Conservation (phyloP, 1,140 invertebrate genomes). For the Sitodiplosis mosellana region DNA sequence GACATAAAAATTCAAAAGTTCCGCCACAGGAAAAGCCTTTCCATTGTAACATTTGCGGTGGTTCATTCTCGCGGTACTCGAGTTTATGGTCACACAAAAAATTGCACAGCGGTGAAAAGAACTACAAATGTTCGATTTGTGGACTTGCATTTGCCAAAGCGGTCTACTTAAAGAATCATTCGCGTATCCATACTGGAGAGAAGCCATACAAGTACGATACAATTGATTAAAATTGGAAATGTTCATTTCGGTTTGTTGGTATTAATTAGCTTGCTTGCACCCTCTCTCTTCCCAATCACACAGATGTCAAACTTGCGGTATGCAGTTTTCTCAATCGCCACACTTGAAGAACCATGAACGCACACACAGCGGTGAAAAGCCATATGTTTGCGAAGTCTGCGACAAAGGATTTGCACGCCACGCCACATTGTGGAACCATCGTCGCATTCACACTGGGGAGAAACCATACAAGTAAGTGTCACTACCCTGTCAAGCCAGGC, state of each 20-base stretch:
- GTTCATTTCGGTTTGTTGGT: not conserved
- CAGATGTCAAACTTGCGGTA: conserved; percentile 65
- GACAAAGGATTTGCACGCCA: conserved; percentile 75
- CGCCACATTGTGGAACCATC: conserved; percentile 77
- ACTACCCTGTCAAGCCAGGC: conserved; percentile 11
- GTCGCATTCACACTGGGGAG: conserved; percentile 82
- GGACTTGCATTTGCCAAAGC: conserved; percentile 82
- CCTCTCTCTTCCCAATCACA: not conserved
- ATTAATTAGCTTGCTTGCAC: not conserved
- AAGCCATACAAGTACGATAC: conserved; percentile 55
- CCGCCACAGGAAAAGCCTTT: conserved; percentile 55
- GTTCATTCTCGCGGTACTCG: conserved; percentile 63
- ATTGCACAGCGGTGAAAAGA: conserved; percentile 71
- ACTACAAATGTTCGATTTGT: conserved; percentile 83
- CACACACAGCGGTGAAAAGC: conserved; percentile 76
- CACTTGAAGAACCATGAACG: conserved; percentile 84
- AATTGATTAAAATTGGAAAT: not conserved
- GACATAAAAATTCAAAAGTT: conserved; percentile 4
- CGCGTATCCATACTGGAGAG: conserved; percentile 62
- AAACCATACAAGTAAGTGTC: conserved; percentile 47
- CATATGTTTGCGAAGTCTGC: conserved; percentile 81
- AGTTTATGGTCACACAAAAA: conserved; percentile 73
- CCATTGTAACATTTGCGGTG: conserved; percentile 72
- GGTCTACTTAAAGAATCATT: conserved; percentile 81
- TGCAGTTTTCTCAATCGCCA: conserved; percentile 75